These are phyloP conservation scores for Nemoura dubitans DNA, from an alignment of 2,888 invertebrate genomes.

Conservation along the genomic window DNA sequence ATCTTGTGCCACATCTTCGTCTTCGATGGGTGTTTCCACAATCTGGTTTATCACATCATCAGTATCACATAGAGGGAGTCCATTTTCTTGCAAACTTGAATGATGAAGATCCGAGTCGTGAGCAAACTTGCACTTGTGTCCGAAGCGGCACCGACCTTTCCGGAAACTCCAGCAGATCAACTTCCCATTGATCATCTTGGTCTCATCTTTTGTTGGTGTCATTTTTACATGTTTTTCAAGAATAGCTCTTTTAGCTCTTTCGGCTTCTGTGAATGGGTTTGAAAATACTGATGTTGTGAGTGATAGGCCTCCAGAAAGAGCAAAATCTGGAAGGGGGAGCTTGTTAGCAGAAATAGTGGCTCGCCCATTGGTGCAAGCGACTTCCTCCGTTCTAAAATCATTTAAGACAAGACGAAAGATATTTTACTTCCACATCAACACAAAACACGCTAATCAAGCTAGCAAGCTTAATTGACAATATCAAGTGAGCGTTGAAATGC, in stretches of 20 bases:
- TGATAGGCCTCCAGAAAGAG: slow-evolving; percentile 59
- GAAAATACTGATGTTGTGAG: slow-evolving; percentile 81
- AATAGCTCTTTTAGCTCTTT: slow-evolving; percentile 84
- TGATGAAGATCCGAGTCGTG: slow-evolving; percentile 87
- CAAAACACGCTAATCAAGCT: too few species aligned
- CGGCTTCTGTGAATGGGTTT: slow-evolving; percentile 87
- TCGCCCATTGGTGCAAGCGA: not conserved
- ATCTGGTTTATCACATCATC: slow-evolving; percentile 49
- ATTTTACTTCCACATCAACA: too few species aligned
- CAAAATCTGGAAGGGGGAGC: slow-evolving; percentile 73
- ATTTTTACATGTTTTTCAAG: slow-evolving; percentile 93
- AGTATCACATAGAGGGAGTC: slow-evolving; percentile 54
- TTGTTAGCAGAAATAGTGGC: slow-evolving; percentile 55
- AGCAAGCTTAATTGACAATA: too few species aligned
- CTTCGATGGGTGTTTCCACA: slow-evolving; percentile 45
- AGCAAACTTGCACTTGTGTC: slow-evolving; percentile 90
- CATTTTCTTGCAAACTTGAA: slow-evolving; percentile 54
- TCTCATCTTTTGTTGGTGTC: slow-evolving; percentile 76
- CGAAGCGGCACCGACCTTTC: slow-evolving; percentile 89
- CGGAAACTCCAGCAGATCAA: slow-evolving; percentile 94
- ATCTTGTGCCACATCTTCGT: slow-evolving; percentile 59
- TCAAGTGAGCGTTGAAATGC: too few species aligned
- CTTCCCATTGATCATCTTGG: slow-evolving; percentile 84
- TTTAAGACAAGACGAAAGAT: too few species aligned
- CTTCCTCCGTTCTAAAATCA: not conserved